Conservation (phyloP, 2,888 invertebrate genomes). For the Diaperis boleti region DNA sequence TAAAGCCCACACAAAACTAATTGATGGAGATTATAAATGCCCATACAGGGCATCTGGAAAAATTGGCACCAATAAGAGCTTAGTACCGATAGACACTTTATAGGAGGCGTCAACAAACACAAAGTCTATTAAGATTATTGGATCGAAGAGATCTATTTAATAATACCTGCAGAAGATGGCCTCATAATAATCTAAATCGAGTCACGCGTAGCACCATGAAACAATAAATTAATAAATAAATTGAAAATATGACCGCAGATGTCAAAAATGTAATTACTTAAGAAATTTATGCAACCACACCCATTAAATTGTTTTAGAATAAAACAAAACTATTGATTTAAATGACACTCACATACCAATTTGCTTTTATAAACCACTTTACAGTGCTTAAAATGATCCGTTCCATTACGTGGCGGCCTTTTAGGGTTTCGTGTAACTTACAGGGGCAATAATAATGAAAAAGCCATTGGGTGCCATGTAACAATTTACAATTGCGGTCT, state of each 20-base stretch:
- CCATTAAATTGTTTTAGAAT: constrained; percentile 48
- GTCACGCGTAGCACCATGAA: constrained; percentile 43
- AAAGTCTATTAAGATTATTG: not conserved
- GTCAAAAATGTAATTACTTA: constrained; percentile 58
- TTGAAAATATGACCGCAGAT: constrained; percentile 54
- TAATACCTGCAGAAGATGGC: constrained; percentile 10
- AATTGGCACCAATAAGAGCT: no score
- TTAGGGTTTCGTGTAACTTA: constrained; percentile 39
- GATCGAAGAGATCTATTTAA: constrained; percentile 5
- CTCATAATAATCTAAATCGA: constrained; percentile 21
- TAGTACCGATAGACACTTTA: no score
- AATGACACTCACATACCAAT: constrained; percentile 43
- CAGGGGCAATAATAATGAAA: constrained; percentile 35
- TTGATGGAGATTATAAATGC: no score
- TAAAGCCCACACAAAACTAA: no score
- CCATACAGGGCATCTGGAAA: no score
- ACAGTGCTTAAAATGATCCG: constrained; percentile 39
- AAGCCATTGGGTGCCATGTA: constrained; percentile 14
- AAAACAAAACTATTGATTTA: constrained; percentile 45
- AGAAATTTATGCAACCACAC: constrained; percentile 54
- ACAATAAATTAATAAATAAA: constrained; percentile 55
- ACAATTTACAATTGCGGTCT: constrained; percentile 29
- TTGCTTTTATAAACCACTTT: constrained; percentile 42
- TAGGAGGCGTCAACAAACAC: not conserved
- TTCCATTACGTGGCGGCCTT: constrained; percentile 42